phyloP scores from a whole-genome alignment of 2,888 invertebrate genomes.

The Xanthia icteritia region DNA sequence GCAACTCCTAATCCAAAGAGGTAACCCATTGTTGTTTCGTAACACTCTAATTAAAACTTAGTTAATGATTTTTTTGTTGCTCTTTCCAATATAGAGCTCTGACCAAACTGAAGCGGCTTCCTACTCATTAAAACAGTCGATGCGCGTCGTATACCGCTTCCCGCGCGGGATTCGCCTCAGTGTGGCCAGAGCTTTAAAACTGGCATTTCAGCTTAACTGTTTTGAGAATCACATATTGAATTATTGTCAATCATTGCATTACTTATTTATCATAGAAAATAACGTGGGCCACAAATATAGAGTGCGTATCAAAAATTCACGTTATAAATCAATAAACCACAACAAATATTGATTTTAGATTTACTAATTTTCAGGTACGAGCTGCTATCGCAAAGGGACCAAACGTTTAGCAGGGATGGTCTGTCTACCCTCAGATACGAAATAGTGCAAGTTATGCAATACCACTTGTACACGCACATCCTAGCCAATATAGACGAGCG shows the following conservation, averaged over 20 bases:
- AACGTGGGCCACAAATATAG: too few species aligned
- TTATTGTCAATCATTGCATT: background rate
- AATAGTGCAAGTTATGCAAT: slow-evolving; percentile 91
- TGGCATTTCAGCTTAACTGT: background rate
- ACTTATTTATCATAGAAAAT: too few species aligned
- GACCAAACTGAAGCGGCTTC: too few species aligned
- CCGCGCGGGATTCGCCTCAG: too few species aligned
- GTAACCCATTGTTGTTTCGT: slow-evolving; percentile 82
- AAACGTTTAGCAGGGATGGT: slow-evolving; percentile 96
- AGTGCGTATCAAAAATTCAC: background rate
- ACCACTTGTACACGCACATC: slow-evolving; percentile 95
- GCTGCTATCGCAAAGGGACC: slow-evolving; percentile 95
- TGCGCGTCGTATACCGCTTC: too few species aligned
- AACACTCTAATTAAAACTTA: background rate
- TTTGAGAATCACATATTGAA: background rate
- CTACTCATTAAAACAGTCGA: too few species aligned
- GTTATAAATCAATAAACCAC: too few species aligned
- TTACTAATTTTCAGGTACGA: slow-evolving; percentile 92
- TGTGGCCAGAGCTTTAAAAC: too few species aligned
- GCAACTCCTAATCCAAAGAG: slow-evolving; percentile 97
- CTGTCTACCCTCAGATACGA: slow-evolving; percentile 96
- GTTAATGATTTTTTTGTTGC: too few species aligned
- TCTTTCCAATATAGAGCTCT: too few species aligned
- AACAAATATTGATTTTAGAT: slow-evolving; percentile 2
- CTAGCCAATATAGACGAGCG: slow-evolving; percentile 93